Evolutionary conservation across 2,113 vertebrate genomes (phyloP), one percentile per base, ranked within the genome.

Genomic region (Marmota monax): DNA sequence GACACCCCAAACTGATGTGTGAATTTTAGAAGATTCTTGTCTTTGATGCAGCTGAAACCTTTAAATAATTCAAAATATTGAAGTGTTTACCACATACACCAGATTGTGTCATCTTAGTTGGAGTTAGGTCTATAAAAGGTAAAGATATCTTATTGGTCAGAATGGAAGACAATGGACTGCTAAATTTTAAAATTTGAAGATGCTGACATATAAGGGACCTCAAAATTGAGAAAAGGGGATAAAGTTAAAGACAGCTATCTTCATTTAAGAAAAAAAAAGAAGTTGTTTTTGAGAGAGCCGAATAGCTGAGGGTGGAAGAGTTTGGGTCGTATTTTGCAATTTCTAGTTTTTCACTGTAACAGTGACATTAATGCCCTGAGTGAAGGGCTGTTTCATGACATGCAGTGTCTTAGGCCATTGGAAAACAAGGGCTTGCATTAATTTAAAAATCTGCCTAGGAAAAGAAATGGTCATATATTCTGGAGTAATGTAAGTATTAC

Each of bases 291-390:
- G 45, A 90, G 27, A 79, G 4, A 17, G 37, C 20, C 5, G 0
- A 80, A 53, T 86, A 69, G 7, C 14, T 42, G 1, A 39, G 42
- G 51, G 14, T 84, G 12, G 13, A 69, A 72, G 48, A 23, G 4
- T 27, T 61, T 88, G n/a, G 16, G 11, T 37, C 13, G 61, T 27
- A 93, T 78, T 96, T 96, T 86, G 0, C 25, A 22, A n/a, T 63
- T 95, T 89, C 58, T 90, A 88, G 17, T 39, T 85, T 96, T 92
- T 95, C 51, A n/a, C 22, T 78, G 10, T 65, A 51, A 25, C 12
- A 63, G 20, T 77, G 69, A 48, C 27, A 61, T 84, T 39, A 42
- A 10, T 78, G 10, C 22, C 13, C 45, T 53, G 7, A 88, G 6
- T 88, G 4, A 86, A 95, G 5, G 53, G 5, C 7, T 93, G 32